Evolutionary conservation across 2,888 invertebrate genomes (phyloP).

Genomic region (Caenorhabditis angaria): DNA sequence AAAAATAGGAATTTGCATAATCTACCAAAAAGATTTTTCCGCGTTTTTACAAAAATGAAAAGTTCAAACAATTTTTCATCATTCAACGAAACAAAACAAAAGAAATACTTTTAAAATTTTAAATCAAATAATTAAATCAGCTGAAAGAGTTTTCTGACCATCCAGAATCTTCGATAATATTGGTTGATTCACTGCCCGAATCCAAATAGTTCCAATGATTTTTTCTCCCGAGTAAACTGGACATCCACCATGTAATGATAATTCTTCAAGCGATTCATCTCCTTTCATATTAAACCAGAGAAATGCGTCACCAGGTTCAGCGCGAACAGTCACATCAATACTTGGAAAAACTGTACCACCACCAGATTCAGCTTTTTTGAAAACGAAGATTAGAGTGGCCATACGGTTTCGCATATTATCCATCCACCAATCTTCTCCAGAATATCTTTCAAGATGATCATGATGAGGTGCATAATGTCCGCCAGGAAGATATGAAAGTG

Average conservation of each 20-base stretch:
- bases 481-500: constrained; percentile 50
- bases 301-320: constrained; percentile 60
- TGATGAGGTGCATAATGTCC: constrained; percentile 62
- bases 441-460: constrained; percentile 42
- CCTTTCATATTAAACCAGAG: constrained; percentile 63
- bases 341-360: constrained; percentile 62
- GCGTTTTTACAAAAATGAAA: no score
- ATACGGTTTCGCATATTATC: constrained; percentile 54
- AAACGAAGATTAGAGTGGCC: constrained; percentile 52
- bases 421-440: constrained; percentile 35
- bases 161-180: neutral
- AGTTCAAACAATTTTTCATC: no score
- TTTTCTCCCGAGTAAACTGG: constrained; percentile 60
- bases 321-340: constrained; percentile 37
- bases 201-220: constrained; percentile 42
- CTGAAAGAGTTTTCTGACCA: no score
- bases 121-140: no score
- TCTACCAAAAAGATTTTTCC: no score
- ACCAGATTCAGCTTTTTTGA: constrained; percentile 48
- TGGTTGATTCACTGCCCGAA: constrained; percentile 22
- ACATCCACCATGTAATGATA: constrained; percentile 60
- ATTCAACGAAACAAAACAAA: no score
- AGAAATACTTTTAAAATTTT: no score
- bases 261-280: constrained; percentile 21
- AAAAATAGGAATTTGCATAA: no score